Evolutionary conservation across 2,113 vertebrate genomes (phyloP), one percentile per base, ranked within the genome.

Genomic region (human (Homo sapiens)): DNA sequence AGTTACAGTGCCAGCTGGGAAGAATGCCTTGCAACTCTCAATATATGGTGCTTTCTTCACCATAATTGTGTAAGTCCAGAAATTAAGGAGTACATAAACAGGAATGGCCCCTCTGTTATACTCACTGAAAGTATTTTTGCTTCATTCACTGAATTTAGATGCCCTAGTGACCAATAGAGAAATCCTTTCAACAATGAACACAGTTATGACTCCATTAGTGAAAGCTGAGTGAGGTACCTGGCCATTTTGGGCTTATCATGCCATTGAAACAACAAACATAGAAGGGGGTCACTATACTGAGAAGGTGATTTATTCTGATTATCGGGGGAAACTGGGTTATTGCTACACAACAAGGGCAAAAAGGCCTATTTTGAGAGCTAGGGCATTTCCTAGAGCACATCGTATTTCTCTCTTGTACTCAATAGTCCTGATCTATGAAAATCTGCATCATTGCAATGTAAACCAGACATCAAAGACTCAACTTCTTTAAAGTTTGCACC

Each of bases 401-500:
- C 18, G 90, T 90, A 90, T 14, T 88, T 93, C 61, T 93, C 80
- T 2, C n/a, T 89, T 64, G 82, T n/a, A 93, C 22, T 94, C 59
- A 79, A 6, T 45, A 86, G 6, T 72, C 13, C 61, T 91, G 25
- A 72, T 90, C 8, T 16, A 82, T 35, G 30, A 80, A 50, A 73
- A 61, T 27, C 1, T 23, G 3, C 20, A 80, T 92, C 35, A 80
- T 18, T 79, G 17, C 50, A 94, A 72, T 80, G 81, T 81, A 76
- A 78, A 61, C 2, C 25, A 96, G 40, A 75, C 17, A 76, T 82
- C 35, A 84, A 96, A 90, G 48, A 50, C 38, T 64, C 43, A 66
- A 57, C 87, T 75, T 17, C 13, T 81, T 94, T 40, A 66, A 93
- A 89, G 8, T 72, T 83, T 85, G 17, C 2, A 80, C 11, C 52